Conservation (phyloP, 2,888 invertebrate genomes). For the Ramazzottius varieornatus region DNA sequence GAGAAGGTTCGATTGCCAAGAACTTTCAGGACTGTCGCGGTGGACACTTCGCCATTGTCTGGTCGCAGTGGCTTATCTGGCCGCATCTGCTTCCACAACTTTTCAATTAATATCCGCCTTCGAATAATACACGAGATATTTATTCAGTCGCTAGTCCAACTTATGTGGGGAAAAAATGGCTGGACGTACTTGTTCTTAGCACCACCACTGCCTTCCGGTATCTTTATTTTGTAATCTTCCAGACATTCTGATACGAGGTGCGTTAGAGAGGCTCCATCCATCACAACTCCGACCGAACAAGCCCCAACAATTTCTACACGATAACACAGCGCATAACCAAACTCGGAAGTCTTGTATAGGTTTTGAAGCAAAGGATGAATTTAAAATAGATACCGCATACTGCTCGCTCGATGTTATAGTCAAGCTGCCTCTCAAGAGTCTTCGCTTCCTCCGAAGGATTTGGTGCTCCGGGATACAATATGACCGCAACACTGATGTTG, state of each 20-base stretch:
- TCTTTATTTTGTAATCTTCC: background rate
- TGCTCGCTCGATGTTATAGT: background rate
- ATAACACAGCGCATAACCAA: no score
- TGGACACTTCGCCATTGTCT: background rate
- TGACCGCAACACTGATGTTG: slow-evolving; percentile 30
- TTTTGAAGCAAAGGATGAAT: no score
- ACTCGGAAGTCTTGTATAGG: no score
- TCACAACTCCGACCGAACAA: background rate
- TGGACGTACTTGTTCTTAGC: background rate
- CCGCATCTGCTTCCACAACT: background rate
- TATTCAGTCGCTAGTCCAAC: no score
- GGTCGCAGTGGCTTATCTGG: background rate
- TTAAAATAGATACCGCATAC: background rate
- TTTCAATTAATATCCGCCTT: background rate
- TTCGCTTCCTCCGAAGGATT: slow-evolving; percentile 17
- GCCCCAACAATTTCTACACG: background rate
- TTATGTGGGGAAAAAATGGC: no score
- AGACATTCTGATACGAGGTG: background rate
- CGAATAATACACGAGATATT: background rate
- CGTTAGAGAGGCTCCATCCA: background rate
- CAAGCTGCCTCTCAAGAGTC: background rate
- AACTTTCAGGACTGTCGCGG: background rate
- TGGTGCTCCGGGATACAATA: slow-evolving; percentile 26
- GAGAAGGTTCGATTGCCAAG: background rate
- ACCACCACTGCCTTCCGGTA: background rate